A percentile compares a stretch with the other conserved stretches of the same genome.
Conservation (phyloP, 2,797 vertebrate genomes). For the Bucorvus abyssinicus region DNA sequence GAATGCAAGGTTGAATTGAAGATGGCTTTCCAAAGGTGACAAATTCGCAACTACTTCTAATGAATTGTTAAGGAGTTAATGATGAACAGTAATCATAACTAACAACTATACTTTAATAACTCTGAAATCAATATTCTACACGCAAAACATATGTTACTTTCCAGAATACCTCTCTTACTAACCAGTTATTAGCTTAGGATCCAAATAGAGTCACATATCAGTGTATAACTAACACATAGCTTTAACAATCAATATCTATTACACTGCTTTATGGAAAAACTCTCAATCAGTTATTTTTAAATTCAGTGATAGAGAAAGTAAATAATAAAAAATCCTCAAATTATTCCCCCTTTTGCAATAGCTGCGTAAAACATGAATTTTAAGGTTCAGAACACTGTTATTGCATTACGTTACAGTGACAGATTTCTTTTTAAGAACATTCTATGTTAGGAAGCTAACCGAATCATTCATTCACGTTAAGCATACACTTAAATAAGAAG, state of each 20-base stretch:
- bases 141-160: neutral
- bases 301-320: neutral
- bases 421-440: neutral
- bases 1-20: neutral
- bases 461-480: neutral
- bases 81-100: neutral
- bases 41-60: neutral
- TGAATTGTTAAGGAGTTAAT: neutral
- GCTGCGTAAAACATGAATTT: neutral
- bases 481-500: neutral
- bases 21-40: neutral
- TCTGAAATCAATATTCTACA: neutral
- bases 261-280: neutral
- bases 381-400: neutral
- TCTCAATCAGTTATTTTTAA: neutral
- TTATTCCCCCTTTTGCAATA: neutral
- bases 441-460: neutral
- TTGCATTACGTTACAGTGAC: neutral
- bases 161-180: neutral
- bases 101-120: neutral
- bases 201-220: neutral
- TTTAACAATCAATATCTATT: neutral
- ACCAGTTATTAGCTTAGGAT: neutral
- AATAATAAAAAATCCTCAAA: neutral
- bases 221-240: neutral